Base-by-base conservation (phyloP, 1,140 invertebrate species). In the Diachasma alloeum region DNA sequence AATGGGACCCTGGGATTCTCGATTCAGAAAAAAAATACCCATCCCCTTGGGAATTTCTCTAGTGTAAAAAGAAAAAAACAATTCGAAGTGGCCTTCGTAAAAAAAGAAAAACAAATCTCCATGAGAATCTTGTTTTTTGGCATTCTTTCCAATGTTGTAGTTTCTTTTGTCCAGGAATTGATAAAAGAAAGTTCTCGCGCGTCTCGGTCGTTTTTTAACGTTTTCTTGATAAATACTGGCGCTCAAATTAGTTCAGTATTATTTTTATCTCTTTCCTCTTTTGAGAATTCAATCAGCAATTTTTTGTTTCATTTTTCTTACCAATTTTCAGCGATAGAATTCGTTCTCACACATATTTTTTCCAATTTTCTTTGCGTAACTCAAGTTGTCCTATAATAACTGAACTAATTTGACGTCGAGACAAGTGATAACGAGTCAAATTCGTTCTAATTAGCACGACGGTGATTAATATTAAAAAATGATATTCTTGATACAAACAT, bases 401-500 rank as follows among this genome's bases (percentile, higher is more conserved):
- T 68, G 31, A 68, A 68, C 66, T 68, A 68, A 68, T 68, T 68
- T 37, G n/a, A 4, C 26, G 31, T 17, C 39, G n/a, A 68, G 36
- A 37, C 8, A 63, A 63, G 59, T 63, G 78, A 77, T 76, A 78
- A 77, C 76, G 79, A 75, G 67, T 66, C 26, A 36, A 78, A 79
- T 76, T 74, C 70, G 56, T 63, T 72, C 66, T 24, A 68, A 76
- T 76, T 76, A 76, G 74, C 78, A 74, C 67, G 66, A 70, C 76
- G 77, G 73, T 78, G 78, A 81, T 79, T 77, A 78, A 77, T 75
- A 74, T 77, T 75, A 82, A 80, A 84, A 86, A 83, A 87, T 78
- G 75, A 88, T 90, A 90, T 90, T 90, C 88, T 90, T 90, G 88
- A 90, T 90, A 90, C 82, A 86, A 88, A 83, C 75, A 79, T 84